phyloP scores from a whole-genome alignment of 2,113 vertebrate species.

The Excalfactoria chinensis region DNA sequence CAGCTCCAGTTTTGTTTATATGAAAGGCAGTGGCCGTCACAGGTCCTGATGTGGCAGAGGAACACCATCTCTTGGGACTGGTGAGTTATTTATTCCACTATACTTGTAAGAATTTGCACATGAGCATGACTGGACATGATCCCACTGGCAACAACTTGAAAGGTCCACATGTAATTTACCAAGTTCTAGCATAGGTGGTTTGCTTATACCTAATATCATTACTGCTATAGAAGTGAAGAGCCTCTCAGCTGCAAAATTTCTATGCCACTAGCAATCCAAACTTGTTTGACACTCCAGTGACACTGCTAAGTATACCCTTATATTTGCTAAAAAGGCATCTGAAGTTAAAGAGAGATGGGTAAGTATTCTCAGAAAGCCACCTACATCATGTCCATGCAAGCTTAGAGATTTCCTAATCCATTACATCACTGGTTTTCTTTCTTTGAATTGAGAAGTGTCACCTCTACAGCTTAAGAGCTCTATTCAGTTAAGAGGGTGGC shows the following conservation, averaged over 20 bases:
- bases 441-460: neutral
- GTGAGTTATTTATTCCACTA: neutral
- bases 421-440: neutral
- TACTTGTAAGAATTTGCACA: neutral
- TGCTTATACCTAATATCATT: neutral
- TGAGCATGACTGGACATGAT: neutral
- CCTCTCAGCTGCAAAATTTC: neutral
- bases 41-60: neutral
- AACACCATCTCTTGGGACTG: neutral
- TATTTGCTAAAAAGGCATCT: neutral
- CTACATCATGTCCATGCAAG: neutral
- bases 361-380: neutral
- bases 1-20: neutral
- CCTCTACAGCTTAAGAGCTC: neutral
- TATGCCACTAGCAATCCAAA: neutral
- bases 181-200: neutral
- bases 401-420: neutral
- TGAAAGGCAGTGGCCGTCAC: neutral
- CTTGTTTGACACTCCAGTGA: neutral
- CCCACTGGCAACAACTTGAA: neutral
- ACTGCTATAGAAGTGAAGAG: neutral
- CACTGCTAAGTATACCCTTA: neutral
- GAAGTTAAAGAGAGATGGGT: neutral
- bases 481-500: conserved; percentile 11
- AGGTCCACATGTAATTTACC: neutral